A percentile compares a stretch with the other conserved stretches of the same genome.
Conservation (phyloP, 2,888 invertebrate species). For the Tinea trinotella region DNA sequence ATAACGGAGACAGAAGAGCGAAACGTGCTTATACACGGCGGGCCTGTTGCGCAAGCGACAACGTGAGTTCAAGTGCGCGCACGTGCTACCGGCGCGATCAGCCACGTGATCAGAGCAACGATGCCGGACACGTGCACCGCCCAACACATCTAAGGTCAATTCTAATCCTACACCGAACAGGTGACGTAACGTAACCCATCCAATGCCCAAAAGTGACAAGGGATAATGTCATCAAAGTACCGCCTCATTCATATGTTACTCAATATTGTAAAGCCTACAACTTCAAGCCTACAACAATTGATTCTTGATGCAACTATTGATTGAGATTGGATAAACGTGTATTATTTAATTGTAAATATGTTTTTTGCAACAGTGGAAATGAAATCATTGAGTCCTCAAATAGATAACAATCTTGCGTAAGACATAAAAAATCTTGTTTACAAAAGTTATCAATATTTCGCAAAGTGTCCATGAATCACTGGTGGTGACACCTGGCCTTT, state of each 20-base stretch:
- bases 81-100: conserved; percentile 26
- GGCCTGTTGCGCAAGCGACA: conserved; percentile 29
- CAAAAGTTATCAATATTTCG: conserved; percentile 2
- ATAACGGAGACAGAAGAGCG: conserved; percentile 52
- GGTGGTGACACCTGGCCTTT: conserved; percentile 4
- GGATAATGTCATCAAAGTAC: too few relatives aligned
- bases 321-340: too few relatives aligned
- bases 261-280: too few relatives aligned
- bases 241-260: too few relatives aligned
- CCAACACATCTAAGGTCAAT: conserved; percentile 1
- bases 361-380: neutral
- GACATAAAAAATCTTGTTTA: neutral
- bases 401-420: conserved; percentile 5
- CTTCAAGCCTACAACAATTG: too few relatives aligned
- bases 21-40: conserved; percentile 36
- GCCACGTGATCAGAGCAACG: conserved; percentile 53
- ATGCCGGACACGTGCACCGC: conserved; percentile 9
- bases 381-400: neutral
- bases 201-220: neutral
- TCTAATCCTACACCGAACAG: conserved; percentile 1
- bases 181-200: neutral
- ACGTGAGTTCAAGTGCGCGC: conserved; percentile 66
- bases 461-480: neutral
- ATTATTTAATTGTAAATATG: too few relatives aligned
- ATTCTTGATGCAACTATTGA: too few relatives aligned